These are phyloP conservation scores for Periophthalmus modestus DNA, from an alignment of 2,113 vertebrate genomes.

Conservation along the genomic window DNA sequence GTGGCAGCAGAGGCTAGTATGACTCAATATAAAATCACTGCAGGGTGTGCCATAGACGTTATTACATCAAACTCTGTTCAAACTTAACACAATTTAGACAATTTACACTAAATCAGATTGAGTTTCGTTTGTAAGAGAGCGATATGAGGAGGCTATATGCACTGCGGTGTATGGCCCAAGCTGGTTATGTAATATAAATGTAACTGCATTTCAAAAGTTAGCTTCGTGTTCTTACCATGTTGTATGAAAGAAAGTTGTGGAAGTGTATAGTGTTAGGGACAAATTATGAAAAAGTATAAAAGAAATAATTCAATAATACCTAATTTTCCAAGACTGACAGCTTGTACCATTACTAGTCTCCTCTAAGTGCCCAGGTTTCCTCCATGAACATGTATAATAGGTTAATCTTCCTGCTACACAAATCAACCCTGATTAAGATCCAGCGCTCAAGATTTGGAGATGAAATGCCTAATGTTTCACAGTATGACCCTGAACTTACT, in stretches of 20 bases:
- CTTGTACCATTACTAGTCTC: too few relatives aligned
- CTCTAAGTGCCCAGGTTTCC: too few relatives aligned
- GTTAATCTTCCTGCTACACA: too few relatives aligned
- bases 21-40: slow-evolving; percentile 36
- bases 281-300: too few relatives aligned
- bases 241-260: not conserved
- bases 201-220: not conserved
- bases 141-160: not conserved
- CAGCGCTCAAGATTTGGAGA: too few relatives aligned
- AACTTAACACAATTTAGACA: slow-evolving; percentile 31
- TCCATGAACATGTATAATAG: too few relatives aligned
- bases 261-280: not conserved
- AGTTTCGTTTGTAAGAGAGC: not conserved
- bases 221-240: not conserved
- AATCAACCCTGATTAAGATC: too few relatives aligned
- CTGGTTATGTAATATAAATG: not conserved
- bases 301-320: too few relatives aligned
- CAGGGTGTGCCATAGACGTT: slow-evolving; percentile 30
- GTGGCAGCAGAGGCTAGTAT: slow-evolving; percentile 10
- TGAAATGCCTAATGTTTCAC: too few relatives aligned
- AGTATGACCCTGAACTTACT: too few relatives aligned
- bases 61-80: slow-evolving; percentile 9
- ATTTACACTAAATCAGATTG: slow-evolving; percentile 8
- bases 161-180: not conserved
- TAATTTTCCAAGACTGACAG: too few relatives aligned